These are phyloP conservation scores for Alentia gelatinosa DNA, from an alignment of 2,888 invertebrate species.

Conservation along the genomic window DNA sequence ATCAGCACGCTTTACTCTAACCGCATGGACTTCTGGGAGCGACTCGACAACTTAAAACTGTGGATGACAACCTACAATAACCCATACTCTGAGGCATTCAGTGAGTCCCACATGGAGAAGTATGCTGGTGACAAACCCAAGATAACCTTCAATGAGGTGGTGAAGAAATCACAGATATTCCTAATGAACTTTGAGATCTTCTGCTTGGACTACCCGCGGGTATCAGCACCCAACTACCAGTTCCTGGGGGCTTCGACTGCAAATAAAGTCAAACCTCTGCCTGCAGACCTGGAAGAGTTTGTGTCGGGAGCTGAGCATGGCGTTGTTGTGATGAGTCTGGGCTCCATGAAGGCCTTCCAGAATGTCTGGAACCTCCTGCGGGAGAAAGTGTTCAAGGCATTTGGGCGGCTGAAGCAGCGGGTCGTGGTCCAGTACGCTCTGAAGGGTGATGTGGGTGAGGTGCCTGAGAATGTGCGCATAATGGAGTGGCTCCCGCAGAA, in stretches of 20 bases:
- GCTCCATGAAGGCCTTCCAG: neutral
- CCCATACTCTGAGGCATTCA: neutral
- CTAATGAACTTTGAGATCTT: constrained; percentile 44
- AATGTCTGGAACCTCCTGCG: neutral
- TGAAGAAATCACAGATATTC: constrained; percentile 12
- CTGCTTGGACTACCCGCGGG: constrained; percentile 48
- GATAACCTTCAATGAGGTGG: neutral
- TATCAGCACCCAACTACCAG: constrained; percentile 43
- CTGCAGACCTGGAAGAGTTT: constrained; percentile 7
- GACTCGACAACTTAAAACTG: neutral
- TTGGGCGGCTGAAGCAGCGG: neutral
- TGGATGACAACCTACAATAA: neutral
- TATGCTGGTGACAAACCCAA: constrained; percentile 40
- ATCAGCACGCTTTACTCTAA: neutral
- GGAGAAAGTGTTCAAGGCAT: neutral
- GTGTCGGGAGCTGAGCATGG: constrained; percentile 19
- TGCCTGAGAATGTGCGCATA: neutral
- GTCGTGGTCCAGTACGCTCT: neutral
- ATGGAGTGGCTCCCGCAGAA: constrained; percentile 19
- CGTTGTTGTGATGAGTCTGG: neutral
- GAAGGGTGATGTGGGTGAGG: neutral
- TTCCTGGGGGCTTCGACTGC: neutral
- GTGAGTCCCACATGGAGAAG: neutral
- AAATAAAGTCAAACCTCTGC: neutral
- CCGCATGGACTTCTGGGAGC: constrained; percentile 41